phyloP scores from a whole-genome alignment of 2,888 invertebrate species.

The Drosophila peninsularis region DNA sequence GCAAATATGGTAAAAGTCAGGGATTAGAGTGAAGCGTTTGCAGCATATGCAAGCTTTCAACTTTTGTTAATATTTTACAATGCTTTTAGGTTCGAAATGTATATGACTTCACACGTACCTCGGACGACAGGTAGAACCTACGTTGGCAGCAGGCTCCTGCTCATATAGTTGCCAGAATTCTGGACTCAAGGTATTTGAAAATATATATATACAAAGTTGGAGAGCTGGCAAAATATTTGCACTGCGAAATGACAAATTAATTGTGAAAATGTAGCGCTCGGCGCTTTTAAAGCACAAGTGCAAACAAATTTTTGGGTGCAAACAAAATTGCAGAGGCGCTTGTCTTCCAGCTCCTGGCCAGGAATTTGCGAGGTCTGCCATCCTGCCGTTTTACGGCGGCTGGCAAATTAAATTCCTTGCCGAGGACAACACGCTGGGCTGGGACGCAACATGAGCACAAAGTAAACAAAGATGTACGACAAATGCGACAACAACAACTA shows the following conservation, averaged over 20 bases:
- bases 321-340: slow-evolving; percentile 50
- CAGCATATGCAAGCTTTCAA: slow-evolving; percentile 62
- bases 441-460: slow-evolving; percentile 55
- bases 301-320: slow-evolving; percentile 60
- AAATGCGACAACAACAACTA: slow-evolving; percentile 51
- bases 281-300: slow-evolving; percentile 48
- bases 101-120: slow-evolving; percentile 29
- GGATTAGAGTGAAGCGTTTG: slow-evolving; percentile 41
- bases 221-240: slow-evolving; percentile 49
- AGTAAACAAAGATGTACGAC: slow-evolving; percentile 75
- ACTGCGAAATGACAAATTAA: slow-evolving; percentile 65
- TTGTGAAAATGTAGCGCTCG: slow-evolving; percentile 54
- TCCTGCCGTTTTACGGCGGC: slow-evolving; percentile 50
- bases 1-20: slow-evolving; percentile 57
- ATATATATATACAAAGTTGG: slow-evolving; percentile 8
- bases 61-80: slow-evolving; percentile 59
- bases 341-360: slow-evolving; percentile 3
- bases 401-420: slow-evolving; percentile 71
- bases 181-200: neutral
- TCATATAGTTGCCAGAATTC: neutral
- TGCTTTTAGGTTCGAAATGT: slow-evolving; percentile 24
- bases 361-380: slow-evolving; percentile 14
- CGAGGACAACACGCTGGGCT: slow-evolving; percentile 34
- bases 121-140: neutral
- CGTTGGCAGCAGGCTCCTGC: slow-evolving; percentile 12